A percentile compares a stretch with the other conserved stretches of the same genome.
Evolutionary conservation across 2,888 invertebrate species (phyloP).

Genomic region (Lepidocyrtoides sp.): DNA sequence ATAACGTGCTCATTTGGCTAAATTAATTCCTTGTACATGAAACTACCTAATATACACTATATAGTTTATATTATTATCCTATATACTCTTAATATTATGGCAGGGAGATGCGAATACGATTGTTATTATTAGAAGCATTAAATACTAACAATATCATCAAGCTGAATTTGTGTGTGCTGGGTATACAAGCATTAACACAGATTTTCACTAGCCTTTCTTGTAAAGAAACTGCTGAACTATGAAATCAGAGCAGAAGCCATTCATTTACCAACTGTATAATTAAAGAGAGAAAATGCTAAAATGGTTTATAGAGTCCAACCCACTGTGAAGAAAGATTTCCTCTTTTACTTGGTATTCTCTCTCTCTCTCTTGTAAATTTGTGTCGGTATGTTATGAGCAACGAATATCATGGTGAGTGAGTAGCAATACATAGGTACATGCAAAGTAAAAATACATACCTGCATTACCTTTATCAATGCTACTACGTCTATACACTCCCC

Average conservation of each 20-base stretch:
- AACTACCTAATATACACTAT: not conserved
- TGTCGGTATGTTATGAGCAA: too few relatives aligned
- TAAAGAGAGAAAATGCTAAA: slow-evolving; percentile 60
- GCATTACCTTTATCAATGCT: too few relatives aligned
- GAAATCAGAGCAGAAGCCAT: slow-evolving; percentile 58
- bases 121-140: slow-evolving; percentile 29
- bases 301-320: slow-evolving; percentile 58
- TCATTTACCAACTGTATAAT: slow-evolving; percentile 67
- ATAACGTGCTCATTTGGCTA: slow-evolving; percentile 62
- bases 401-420: too few relatives aligned
- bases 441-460: too few relatives aligned
- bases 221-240: slow-evolving; percentile 27
- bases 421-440: too few relatives aligned
- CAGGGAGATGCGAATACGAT: not conserved
- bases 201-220: slow-evolving; percentile 30
- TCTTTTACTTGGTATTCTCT: not conserved
- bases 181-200: slow-evolving; percentile 28
- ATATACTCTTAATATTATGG: not conserved
- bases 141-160: not conserved
- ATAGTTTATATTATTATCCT: not conserved
- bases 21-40: slow-evolving; percentile 59
- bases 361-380: too few relatives aligned
- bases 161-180: not conserved
- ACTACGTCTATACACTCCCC: too few relatives aligned
- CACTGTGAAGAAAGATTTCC: slow-evolving; percentile 65